Evolutionary conservation across 2,113 vertebrate genomes (phyloP).

Genomic region (Melanocharis versteri): DNA sequence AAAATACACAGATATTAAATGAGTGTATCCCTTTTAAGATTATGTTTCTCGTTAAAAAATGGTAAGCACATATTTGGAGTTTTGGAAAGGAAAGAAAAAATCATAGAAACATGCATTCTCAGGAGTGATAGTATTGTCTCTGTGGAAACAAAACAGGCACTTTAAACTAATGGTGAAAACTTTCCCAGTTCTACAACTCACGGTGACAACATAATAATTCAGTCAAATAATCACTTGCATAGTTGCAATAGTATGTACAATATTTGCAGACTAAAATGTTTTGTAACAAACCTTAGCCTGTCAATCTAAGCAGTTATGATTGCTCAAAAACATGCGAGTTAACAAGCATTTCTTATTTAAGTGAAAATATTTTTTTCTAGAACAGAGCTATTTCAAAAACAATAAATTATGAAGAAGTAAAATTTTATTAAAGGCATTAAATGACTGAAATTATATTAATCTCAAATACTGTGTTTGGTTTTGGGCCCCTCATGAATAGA

Average conservation of each 20-base stretch:
- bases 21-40: background rate
- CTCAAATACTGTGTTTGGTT: background rate
- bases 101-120: background rate
- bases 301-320: too few relatives aligned
- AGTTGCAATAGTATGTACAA: background rate
- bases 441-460: background rate
- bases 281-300: background rate
- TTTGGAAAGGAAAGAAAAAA: background rate
- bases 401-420: background rate
- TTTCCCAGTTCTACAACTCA: background rate
- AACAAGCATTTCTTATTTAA: background rate
- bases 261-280: background rate
- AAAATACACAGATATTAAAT: background rate
- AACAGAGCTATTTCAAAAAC: background rate
- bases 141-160: background rate
- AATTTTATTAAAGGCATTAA: background rate
- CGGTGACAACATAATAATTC: background rate
- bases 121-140: background rate
- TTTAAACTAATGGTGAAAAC: background rate
- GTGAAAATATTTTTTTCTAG: background rate
- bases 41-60: background rate
- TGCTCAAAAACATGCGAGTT: background rate
- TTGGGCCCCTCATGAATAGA: background rate
- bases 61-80: background rate
- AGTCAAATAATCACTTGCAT: background rate